Evolutionary conservation across 2,797 vertebrate genomes (phyloP).

Genomic region (Xenops minutus): DNA sequence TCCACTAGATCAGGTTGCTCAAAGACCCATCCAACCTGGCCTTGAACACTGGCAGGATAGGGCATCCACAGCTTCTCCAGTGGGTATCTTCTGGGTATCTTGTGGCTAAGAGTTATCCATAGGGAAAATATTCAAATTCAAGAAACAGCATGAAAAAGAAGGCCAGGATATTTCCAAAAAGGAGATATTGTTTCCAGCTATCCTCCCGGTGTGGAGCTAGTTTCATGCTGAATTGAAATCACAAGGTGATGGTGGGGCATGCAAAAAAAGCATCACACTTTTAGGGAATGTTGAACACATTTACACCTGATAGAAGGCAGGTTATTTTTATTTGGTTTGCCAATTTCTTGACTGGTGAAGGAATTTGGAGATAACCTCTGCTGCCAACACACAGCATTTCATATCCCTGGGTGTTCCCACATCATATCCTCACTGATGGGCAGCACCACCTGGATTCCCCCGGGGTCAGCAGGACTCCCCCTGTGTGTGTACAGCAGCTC

Average conservation of each 20-base stretch:
- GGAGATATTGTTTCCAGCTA: not conserved
- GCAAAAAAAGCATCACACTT: not conserved
- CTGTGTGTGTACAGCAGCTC: rapidly evolving
- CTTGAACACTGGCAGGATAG: not conserved
- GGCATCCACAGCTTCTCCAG: not conserved
- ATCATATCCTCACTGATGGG: not conserved
- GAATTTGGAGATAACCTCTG: not conserved
- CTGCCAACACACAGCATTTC: rapidly evolving
- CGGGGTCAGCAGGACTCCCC: rapidly evolving
- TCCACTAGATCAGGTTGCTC: not conserved
- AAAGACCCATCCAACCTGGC: not conserved
- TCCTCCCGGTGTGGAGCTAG: not conserved
- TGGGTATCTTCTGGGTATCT: too few species aligned
- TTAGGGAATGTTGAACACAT: not conserved
- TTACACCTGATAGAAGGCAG: rapidly evolving
- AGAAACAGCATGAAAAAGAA: not conserved
- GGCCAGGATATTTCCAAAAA: not conserved
- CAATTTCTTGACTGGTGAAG: not conserved
- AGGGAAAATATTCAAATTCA: not conserved
- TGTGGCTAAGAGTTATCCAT: not conserved
- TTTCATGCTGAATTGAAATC: not conserved
- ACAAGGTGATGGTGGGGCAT: not conserved
- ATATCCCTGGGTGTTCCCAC: not conserved
- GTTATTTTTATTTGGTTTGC: not conserved
- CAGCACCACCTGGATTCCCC: not conserved